phyloP scores from a whole-genome alignment of 2,888 invertebrate species.

The Dinocampus coccinellae region DNA sequence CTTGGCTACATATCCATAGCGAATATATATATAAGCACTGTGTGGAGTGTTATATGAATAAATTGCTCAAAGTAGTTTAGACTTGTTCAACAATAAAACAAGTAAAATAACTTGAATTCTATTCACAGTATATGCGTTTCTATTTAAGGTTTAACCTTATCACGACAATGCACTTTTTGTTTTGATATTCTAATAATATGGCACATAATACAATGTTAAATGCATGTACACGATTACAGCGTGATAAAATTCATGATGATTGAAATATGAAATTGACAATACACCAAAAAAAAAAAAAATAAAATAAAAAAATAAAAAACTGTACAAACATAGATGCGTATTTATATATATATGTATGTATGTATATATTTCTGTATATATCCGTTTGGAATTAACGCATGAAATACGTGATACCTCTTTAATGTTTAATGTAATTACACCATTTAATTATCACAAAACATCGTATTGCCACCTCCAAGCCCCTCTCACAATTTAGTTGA shows the following conservation, averaged over 20 bases:
- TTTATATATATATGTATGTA: not conserved
- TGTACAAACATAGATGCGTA: not conserved
- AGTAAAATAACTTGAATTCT: conserved; percentile 24
- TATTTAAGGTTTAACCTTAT: conserved; percentile 47
- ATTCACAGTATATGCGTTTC: conserved; percentile 30
- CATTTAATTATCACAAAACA: conserved; percentile 62
- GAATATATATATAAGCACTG: not conserved
- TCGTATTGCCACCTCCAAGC: conserved; percentile 59
- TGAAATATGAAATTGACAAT: conserved; percentile 27
- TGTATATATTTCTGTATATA: too few species aligned
- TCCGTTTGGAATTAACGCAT: not conserved
- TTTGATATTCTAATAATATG: conserved; percentile 38
- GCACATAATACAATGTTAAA: conserved; percentile 45
- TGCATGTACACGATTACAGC: conserved; percentile 17
- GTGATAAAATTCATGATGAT: conserved; percentile 31
- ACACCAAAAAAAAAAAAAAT: not conserved
- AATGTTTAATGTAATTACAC: conserved; percentile 58
- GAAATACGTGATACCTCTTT: conserved; percentile 31
- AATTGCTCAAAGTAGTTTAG: conserved; percentile 22
- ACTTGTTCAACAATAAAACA: conserved; percentile 28
- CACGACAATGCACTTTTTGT: conserved; percentile 36
- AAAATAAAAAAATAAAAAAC: too few species aligned
- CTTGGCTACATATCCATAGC: conserved; percentile 4
- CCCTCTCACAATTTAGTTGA: conserved; percentile 58
- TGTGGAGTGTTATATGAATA: not conserved